A percentile compares a stretch with the other conserved stretches of the same genome.
phyloP scores from a whole-genome alignment of 2,113 vertebrate genomes.

The Irena cyanogastra region DNA sequence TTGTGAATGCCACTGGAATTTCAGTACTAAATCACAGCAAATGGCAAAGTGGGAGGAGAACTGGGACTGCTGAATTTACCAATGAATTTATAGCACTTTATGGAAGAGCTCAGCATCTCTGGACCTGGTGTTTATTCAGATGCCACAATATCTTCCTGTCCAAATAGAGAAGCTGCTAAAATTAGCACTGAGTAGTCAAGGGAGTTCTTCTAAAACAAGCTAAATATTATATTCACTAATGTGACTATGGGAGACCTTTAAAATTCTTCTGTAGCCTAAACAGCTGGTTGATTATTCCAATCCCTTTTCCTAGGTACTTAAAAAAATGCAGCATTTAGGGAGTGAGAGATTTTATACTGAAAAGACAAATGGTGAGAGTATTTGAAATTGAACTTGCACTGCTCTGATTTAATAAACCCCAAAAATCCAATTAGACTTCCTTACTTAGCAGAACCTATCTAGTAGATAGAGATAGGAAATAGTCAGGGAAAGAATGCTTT shows the following conservation, averaged over 20 bases:
- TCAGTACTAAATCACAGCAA: conserved; percentile 15
- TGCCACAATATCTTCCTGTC: neutral
- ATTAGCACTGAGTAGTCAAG: neutral
- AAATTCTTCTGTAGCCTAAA: conserved; percentile 16
- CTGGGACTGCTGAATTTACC: conserved; percentile 6
- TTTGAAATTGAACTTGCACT: conserved; percentile 13
- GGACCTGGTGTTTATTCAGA: conserved; percentile 11
- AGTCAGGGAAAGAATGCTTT: neutral
- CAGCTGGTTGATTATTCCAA: conserved; percentile 16
- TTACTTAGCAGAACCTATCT: conserved; percentile 53
- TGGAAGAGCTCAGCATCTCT: neutral
- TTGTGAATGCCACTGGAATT: conserved; percentile 36
- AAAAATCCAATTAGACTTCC: conserved; percentile 45
- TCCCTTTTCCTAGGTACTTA: conserved; percentile 25
- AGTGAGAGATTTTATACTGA: neutral
- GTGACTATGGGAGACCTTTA: conserved; percentile 42
- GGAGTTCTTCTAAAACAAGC: neutral
- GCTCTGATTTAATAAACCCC: conserved; percentile 47
- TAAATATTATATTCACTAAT: conserved; percentile 17
- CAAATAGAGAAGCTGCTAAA: conserved; percentile 18
- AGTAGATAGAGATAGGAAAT: neutral
- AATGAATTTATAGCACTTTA: neutral
- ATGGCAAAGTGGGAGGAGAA: conserved; percentile 29
- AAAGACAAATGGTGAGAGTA: neutral
- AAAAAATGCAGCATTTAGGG: neutral